A percentile compares a stretch with the other conserved stretches of the same genome.
Evolutionary conservation across 2,113 vertebrate species (phyloP).

Genomic region (Bathybates hornii): DNA sequence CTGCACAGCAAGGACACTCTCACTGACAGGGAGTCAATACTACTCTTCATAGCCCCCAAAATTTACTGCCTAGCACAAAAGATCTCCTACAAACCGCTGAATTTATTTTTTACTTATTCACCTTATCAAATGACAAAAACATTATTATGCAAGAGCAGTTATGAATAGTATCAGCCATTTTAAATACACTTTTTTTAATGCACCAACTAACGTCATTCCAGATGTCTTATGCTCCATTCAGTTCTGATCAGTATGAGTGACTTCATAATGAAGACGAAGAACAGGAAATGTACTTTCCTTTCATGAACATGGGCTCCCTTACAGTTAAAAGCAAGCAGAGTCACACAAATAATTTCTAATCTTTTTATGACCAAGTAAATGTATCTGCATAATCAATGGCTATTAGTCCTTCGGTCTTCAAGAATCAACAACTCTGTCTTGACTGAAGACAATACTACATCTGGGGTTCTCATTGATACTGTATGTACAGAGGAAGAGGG

Average conservation of each 20-base stretch:
- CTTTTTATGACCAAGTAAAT: neutral
- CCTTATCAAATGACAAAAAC: neutral
- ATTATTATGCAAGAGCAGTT: neutral
- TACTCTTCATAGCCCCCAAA: neutral
- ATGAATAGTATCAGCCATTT: neutral
- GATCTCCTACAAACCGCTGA: neutral
- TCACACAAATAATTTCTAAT: neutral
- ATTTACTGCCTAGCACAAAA: neutral
- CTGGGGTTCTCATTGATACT: neutral
- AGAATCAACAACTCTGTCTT: neutral
- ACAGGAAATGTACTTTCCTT: neutral
- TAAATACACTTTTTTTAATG: neutral
- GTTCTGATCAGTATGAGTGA: neutral
- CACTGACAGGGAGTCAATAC: neutral
- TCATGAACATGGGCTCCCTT: neutral
- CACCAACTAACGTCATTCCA: neutral
- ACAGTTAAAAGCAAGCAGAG: neutral
- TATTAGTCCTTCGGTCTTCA: neutral
- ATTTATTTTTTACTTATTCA: neutral
- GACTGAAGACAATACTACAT: neutral
- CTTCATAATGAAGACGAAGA: neutral
- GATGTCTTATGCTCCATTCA: neutral
- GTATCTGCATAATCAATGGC: neutral
- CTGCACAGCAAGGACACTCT: neutral
- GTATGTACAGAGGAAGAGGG: neutral